Percentiles rank a stretch among this genome's conserved stretches.
These are phyloP conservation scores for Drosophila repletoides DNA, from an alignment of 1,140 invertebrate species.

Conservation along the genomic window DNA sequence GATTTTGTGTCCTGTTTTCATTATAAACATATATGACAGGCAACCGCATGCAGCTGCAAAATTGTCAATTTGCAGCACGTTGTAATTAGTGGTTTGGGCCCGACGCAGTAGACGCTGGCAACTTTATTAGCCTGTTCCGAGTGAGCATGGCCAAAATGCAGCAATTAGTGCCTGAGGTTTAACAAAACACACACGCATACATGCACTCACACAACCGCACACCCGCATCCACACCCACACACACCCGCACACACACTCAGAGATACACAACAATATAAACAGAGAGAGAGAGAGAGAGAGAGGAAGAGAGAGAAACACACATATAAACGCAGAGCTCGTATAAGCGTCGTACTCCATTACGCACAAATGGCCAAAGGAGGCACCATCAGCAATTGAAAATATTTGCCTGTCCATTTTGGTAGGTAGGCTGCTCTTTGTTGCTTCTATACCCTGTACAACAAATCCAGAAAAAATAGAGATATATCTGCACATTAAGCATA, in stretches of 20 bases:
- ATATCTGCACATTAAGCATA: too few relatives aligned
- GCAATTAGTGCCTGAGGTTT: slow-evolving; percentile 72
- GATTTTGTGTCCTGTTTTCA: slow-evolving; percentile 24
- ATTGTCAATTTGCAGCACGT: slow-evolving; percentile 45
- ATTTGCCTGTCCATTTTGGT: slow-evolving; percentile 50
- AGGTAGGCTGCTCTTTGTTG: slow-evolving; percentile 19
- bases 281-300: too few relatives aligned
- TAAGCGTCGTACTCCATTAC: slow-evolving; percentile 47
- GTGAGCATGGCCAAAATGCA: slow-evolving; percentile 42
- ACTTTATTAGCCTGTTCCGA: slow-evolving; percentile 40
- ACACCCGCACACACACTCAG: neutral
- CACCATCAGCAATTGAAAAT: slow-evolving; percentile 61
- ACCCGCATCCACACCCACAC: neutral
- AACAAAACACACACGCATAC: slow-evolving; percentile 14
- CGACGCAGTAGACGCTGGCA: slow-evolving; percentile 7
- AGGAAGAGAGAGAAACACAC: too few relatives aligned
- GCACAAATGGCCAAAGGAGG: slow-evolving; percentile 47
- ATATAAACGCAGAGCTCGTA: neutral
- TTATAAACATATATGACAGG: slow-evolving; percentile 1
- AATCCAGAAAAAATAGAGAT: too few relatives aligned
- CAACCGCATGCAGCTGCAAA: slow-evolving; percentile 33
- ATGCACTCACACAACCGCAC: neutral
- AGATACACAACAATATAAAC: too few relatives aligned
- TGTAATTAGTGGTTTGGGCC: slow-evolving; percentile 42
- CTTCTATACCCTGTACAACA: slow-evolving; percentile 17